Conservation (phyloP, 2,113 vertebrate genomes). For the Phyllostomus hastatus region DNA sequence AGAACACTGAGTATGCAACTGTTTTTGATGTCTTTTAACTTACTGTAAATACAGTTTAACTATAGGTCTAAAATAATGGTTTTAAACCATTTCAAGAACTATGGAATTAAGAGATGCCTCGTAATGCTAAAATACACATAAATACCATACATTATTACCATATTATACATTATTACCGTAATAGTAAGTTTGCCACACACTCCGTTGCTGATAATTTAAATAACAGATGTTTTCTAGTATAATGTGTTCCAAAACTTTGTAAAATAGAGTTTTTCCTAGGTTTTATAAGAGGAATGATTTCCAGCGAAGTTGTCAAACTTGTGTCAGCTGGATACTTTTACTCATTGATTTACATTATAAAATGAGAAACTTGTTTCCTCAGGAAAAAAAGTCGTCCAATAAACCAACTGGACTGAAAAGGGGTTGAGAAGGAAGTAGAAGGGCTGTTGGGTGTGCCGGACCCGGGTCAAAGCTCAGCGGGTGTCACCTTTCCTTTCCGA, state of each 20-base stretch:
- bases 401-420: slow-evolving; percentile 4
- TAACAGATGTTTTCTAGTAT: slow-evolving; percentile 11
- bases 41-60: neutral
- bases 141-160: neutral
- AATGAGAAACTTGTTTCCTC: slow-evolving; percentile 35
- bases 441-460: neutral
- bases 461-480: neutral
- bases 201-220: neutral
- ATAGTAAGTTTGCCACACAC: neutral
- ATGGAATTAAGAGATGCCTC: slow-evolving; percentile 10
- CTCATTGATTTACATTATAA: slow-evolving; percentile 23
- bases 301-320: neutral
- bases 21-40: slow-evolving; percentile 37
- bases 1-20: slow-evolving; percentile 19
- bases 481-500: neutral
- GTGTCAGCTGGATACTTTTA: neutral
- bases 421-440: neutral
- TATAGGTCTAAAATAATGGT: neutral
- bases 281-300: slow-evolving; percentile 16
- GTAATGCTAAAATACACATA: neutral
- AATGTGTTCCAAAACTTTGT: slow-evolving; percentile 1
- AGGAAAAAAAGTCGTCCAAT: neutral
- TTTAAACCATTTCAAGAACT: slow-evolving; percentile 20
- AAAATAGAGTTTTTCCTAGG: slow-evolving; percentile 18
- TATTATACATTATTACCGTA: neutral